phyloP scores from a whole-genome alignment of 2,113 vertebrate species.

The Empidonax traillii region DNA sequence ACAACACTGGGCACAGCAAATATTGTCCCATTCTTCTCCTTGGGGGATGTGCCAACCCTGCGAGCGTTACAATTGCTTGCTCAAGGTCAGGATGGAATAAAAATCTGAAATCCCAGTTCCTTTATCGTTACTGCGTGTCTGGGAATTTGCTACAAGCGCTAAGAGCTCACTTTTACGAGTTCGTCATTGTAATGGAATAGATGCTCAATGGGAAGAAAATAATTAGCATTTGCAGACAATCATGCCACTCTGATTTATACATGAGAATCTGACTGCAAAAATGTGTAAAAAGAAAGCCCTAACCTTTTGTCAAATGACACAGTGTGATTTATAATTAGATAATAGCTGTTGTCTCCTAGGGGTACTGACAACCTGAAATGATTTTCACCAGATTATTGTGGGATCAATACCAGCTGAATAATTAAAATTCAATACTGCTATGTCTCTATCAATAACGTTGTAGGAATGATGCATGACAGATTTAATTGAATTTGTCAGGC shows the following conservation, averaged over 20 bases:
- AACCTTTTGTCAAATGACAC: slow-evolving; percentile 73
- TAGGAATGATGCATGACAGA: slow-evolving; percentile 79
- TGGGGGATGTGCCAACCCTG: neutral
- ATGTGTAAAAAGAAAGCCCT: slow-evolving; percentile 43
- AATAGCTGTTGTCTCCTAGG: slow-evolving; percentile 73
- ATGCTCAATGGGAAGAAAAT: slow-evolving; percentile 44
- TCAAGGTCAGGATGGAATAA: slow-evolving; percentile 19
- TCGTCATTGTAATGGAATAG: neutral
- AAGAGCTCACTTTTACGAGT: neutral
- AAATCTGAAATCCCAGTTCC: slow-evolving; percentile 1
- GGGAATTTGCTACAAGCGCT: neutral
- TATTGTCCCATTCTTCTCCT: neutral
- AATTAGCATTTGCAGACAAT: slow-evolving; percentile 47
- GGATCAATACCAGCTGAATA: slow-evolving; percentile 82
- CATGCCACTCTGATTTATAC: slow-evolving; percentile 44
- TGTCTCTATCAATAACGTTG: slow-evolving; percentile 77
- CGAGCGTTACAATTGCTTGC: neutral
- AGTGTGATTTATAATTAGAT: slow-evolving; percentile 79
- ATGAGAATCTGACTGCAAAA: slow-evolving; percentile 40
- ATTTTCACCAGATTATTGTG: slow-evolving; percentile 77
- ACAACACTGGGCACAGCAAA: neutral
- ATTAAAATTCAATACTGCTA: slow-evolving; percentile 82
- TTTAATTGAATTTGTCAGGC: slow-evolving; percentile 83
- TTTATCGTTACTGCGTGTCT: neutral
- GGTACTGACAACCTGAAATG: slow-evolving; percentile 71